Conservation (phyloP, 37 sponge, comb jelly and placozoan genomes). For the Chondrosia reniformis region DNA sequence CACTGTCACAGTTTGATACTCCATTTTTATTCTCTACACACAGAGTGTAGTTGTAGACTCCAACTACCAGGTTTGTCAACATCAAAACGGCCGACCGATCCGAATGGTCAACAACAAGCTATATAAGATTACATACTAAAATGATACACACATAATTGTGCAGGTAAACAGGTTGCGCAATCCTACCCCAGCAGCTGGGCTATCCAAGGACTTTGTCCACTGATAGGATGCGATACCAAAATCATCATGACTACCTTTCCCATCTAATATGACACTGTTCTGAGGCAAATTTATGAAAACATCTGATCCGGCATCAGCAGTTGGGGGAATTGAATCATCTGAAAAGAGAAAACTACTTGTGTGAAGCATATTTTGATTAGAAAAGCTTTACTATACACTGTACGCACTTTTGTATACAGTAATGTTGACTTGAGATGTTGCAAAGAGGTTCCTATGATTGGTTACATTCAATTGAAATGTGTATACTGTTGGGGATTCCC, state of each 20-base stretch:
- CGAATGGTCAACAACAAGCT: slow-evolving; percentile 50
- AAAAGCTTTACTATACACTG: not conserved
- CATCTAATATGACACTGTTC: slow-evolving; percentile 52
- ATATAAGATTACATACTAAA: not conserved
- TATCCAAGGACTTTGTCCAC: slow-evolving; percentile 68
- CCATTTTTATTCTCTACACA: slow-evolving; percentile 39
- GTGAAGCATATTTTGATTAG: not conserved
- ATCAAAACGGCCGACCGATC: slow-evolving; percentile 53
- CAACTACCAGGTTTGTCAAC: slow-evolving; percentile 64
- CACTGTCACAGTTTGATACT: slow-evolving; percentile 18
- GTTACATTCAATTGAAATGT: slow-evolving; percentile 51
- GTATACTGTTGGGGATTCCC: slow-evolving; percentile 57
- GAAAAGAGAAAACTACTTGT: not conserved
- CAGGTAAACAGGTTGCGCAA: not conserved
- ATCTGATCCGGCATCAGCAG: slow-evolving; percentile 42
- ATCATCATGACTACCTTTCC: slow-evolving; percentile 51
- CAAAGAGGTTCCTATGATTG: slow-evolving; percentile 45
- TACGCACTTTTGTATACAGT: slow-evolving; percentile 28
- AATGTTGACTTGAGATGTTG: slow-evolving; percentile 20
- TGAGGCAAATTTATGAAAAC: slow-evolving; percentile 62
- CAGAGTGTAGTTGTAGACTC: slow-evolving; percentile 81
- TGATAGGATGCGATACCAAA: slow-evolving; percentile 66
- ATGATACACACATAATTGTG: not conserved
- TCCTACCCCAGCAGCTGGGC: slow-evolving; percentile 79
- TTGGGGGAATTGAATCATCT: not conserved